These are phyloP conservation scores for Simalia tracyae DNA, from an alignment of 2,797 vertebrate genomes.

Conservation along the genomic window DNA sequence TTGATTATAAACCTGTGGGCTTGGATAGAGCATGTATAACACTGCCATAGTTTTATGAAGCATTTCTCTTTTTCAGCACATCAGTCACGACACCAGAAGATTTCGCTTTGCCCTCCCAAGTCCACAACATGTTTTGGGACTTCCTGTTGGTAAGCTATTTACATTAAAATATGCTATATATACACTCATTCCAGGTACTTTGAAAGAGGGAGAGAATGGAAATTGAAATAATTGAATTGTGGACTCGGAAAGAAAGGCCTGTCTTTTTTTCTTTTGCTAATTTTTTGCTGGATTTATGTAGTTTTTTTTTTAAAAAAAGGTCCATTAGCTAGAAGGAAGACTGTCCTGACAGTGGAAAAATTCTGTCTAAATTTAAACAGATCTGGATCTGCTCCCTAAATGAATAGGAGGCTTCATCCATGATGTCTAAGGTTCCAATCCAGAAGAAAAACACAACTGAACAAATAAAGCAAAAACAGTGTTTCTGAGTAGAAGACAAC, in stretches of 20 bases:
- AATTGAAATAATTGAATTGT: not conserved
- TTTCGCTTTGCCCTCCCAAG: conserved; percentile 92
- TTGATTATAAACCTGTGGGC: not conserved
- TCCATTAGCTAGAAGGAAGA: not conserved
- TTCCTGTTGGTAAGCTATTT: conserved; percentile 84
- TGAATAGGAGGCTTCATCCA: no score
- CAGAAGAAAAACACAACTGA: not conserved
- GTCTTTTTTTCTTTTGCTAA: no score
- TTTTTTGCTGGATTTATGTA: not conserved
- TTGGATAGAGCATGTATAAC: not conserved
- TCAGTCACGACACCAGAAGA: conserved; percentile 91
- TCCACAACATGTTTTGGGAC: conserved; percentile 84
- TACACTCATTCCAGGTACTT: not conserved
- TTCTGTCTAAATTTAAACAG: not conserved
- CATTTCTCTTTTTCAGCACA: conserved; percentile 72
- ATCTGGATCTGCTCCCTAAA: not conserved
- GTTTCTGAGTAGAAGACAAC: no score
- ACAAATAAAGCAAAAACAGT: not conserved
- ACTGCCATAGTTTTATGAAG: not conserved
- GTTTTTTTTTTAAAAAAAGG: not conserved
- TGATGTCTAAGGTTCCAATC: not conserved
- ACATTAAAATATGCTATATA: no score
- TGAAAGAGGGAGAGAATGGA: not conserved
- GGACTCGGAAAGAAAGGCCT: not conserved
- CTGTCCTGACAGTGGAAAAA: not conserved